Evolutionary conservation across 2,113 vertebrate genomes (phyloP), one percentile per base, ranked within the genome.

Genomic region (Paracanthobrama guichenoti): DNA sequence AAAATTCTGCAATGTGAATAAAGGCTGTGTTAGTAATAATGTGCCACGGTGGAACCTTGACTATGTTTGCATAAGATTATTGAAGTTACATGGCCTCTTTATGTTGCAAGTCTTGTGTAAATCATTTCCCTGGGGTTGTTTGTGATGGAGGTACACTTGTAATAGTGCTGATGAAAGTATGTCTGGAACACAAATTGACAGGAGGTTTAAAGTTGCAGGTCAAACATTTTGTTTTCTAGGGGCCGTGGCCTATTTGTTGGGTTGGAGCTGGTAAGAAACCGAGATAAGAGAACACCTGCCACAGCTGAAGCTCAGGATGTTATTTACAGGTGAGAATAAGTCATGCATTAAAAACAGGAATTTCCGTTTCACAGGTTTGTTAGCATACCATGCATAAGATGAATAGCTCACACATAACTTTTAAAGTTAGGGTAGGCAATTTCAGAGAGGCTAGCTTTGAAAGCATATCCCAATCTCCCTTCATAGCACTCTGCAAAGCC

Each of bases 221-320:
- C n/a, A 50, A 26, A 60, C 0, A 22, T 14, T 66, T 10, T 86
- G n/a, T 91, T 1, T 74, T 85, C 9, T 88, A 98, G 98, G 90
- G 97, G 98, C 0, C 18, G 92, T 62, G 98, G 98, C 14, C 94
- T 99, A 48, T 99, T 99, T 90, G 88, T 98, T 11, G 98, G 98
- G 3, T 91, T 97, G 85, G 98, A 99, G 90, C 93, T 99, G 11
- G 96, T 99, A 89, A 97, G 89, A 88, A 97, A 99, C 88, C 89
- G 35, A 6, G 77, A 93, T 76, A 94, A 91, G 81, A 93, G 97
- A 81, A 97, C 94, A 0, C 97, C 98, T 0, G 98, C 97, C 18
- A 97, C 96, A 0, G 96, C 97, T 0, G 98, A 99, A 89, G 98
- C 98, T 6, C 97, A 97, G 83, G 96, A 98, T 57, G 84, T 99